Conservation (phyloP, 30 jellyfish, hydroid and myxozoan genomes). For the Aurelia aurita region DNA sequence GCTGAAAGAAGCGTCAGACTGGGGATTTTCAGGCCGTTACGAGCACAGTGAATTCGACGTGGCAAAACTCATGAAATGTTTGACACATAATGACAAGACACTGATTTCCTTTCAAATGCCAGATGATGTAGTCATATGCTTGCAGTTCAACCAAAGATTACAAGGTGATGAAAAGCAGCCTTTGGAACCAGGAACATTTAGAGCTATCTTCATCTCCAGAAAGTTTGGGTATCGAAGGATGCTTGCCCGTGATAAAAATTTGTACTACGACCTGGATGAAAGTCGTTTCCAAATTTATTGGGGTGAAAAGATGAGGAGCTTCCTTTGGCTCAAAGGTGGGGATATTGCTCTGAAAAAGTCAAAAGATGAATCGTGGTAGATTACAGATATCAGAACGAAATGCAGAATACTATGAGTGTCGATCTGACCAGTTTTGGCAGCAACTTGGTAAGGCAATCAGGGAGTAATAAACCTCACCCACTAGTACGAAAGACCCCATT, state of each 20-base stretch:
- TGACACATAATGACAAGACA: neutral
- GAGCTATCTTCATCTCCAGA: constrained; percentile 15
- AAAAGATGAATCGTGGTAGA: neutral
- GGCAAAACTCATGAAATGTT: neutral
- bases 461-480: constrained; percentile 17
- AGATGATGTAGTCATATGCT: constrained; percentile 19
- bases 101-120: constrained; percentile 20
- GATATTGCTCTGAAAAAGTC: neutral
- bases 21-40: constrained; percentile 11
- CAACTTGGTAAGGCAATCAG: neutral
- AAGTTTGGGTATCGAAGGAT: constrained; percentile 8
- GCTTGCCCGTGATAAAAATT: neutral
- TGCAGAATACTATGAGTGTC: constrained; percentile 21
- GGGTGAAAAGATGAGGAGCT: neutral
- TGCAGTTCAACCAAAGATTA: constrained; percentile 3
- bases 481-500: constrained; percentile 22
- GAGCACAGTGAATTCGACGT: constrained; percentile 3
- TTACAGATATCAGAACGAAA: neutral
- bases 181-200: neutral
- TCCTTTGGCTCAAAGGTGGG: constrained; percentile 29
- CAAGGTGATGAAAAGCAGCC: neutral
- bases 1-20: neutral
- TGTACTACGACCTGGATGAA: constrained; percentile 22
- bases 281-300: constrained; percentile 30
- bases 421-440: constrained; percentile 28